phyloP scores from a whole-genome alignment of 1,140 invertebrate species.

The Helicoverpa armigera region DNA sequence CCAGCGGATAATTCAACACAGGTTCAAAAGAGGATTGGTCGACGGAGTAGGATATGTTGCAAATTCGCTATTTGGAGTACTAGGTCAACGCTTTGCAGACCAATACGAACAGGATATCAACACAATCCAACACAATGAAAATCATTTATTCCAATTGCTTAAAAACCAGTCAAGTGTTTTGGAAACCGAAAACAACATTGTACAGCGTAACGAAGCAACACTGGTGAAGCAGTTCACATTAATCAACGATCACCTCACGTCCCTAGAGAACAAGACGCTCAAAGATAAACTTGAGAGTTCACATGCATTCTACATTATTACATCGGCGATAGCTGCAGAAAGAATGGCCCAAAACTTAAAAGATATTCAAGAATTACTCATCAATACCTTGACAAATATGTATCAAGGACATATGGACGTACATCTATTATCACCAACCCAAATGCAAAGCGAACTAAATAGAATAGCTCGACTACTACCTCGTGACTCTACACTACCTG shows the following conservation, averaged over 20 bases:
- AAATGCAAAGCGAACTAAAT: background rate
- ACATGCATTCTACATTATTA: background rate
- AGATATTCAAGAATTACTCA: slow-evolving; percentile 2
- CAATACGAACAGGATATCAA: slow-evolving; percentile 4
- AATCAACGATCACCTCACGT: slow-evolving; percentile 8
- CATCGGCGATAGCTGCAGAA: slow-evolving; percentile 1
- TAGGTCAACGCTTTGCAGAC: background rate
- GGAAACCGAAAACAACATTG: slow-evolving; percentile 18
- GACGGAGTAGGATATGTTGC: slow-evolving; percentile 8
- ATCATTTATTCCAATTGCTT: background rate
- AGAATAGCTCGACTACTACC: slow-evolving; percentile 5
- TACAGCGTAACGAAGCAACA: slow-evolving; percentile 5
- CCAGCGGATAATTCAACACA: background rate
- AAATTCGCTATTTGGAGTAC: slow-evolving; percentile 2
- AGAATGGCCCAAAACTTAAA: slow-evolving; percentile 6
- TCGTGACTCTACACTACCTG: slow-evolving; percentile 1
- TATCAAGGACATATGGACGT: slow-evolving; percentile 2
- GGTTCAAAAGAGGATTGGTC: slow-evolving; percentile 3
- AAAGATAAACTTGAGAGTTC: background rate
- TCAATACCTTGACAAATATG: background rate
- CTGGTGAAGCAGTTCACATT: background rate
- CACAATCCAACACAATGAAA: background rate
- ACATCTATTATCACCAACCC: slow-evolving; percentile 8
- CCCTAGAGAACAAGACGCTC: background rate
- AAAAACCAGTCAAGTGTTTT: slow-evolving; percentile 1